Evolutionary conservation across 92 coral and sea anemone species (phyloP).

Genomic region (Phenganax marumi): DNA sequence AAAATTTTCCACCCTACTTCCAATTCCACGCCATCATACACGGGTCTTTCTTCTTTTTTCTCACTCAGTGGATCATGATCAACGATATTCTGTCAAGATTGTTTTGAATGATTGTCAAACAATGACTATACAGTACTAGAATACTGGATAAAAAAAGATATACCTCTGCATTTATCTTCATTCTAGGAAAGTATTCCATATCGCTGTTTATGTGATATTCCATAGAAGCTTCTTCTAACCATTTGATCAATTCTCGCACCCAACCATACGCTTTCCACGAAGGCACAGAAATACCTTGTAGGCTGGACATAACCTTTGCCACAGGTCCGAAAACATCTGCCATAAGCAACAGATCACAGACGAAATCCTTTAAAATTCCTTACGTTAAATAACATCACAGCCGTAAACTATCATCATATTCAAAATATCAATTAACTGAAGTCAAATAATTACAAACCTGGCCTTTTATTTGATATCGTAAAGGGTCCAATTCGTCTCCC

Average conservation of each 20-base stretch:
- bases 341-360: background rate
- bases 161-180: constrained; percentile 5
- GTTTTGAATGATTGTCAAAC: background rate
- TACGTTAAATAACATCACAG: background rate
- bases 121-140: background rate
- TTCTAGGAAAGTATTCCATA: constrained; percentile 10
- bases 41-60: background rate
- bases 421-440: background rate
- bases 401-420: background rate
- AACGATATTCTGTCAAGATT: constrained; percentile 5
- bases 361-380: background rate
- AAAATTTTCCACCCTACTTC: background rate
- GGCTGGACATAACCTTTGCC: background rate
- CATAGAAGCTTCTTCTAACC: background rate
- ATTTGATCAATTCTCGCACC: background rate
- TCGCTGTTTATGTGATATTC: background rate
- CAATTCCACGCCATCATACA: background rate
- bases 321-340: constrained; percentile 9
- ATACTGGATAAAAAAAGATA: background rate
- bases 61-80: background rate
- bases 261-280: constrained; percentile 11
- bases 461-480: constrained; percentile 3
- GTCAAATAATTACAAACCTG: background rate
- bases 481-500: background rate
- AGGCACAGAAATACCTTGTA: background rate